A percentile compares a stretch with the other conserved stretches of the same genome.
Evolutionary conservation across 2,113 vertebrate species (phyloP).

Genomic region (Oreochromis niloticus): DNA sequence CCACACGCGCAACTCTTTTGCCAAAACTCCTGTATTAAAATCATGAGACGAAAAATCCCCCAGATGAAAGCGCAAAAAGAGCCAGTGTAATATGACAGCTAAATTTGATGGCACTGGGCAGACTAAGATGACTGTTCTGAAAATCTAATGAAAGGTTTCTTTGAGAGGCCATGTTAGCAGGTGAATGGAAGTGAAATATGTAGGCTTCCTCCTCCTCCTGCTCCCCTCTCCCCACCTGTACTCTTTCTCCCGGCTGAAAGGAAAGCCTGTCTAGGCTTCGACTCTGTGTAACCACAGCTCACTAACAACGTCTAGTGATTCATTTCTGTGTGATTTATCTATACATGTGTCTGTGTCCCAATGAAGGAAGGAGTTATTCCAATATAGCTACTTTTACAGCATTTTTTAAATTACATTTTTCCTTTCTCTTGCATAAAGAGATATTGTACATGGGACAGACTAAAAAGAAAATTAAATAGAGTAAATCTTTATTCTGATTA

Average conservation of each 20-base stretch:
- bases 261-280: conserved; percentile 17
- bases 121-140: conserved; percentile 53
- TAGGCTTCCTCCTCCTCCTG: not conserved
- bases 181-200: conserved; percentile 67
- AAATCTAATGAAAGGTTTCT: conserved; percentile 68
- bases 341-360: not conserved
- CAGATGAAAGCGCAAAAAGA: conserved; percentile 57
- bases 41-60: conserved; percentile 55
- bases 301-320: conserved; percentile 3
- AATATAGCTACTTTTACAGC: conserved; percentile 31
- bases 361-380: conserved; percentile 10
- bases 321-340: not conserved
- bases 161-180: conserved; percentile 64
- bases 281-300: not conserved
- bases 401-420: conserved; percentile 61
- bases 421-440: not conserved
- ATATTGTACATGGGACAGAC: not conserved
- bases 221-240: not conserved
- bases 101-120: conserved; percentile 47
- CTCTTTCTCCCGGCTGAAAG: conserved; percentile 21
- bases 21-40: conserved; percentile 45
- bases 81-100: conserved; percentile 57
- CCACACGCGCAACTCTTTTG: conserved; percentile 19
- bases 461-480: not conserved
- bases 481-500: not conserved